Evolutionary conservation across 1,140 invertebrate genomes (phyloP), one percentile per base, ranked within the genome.

Genomic region (Panulirus ornatus): DNA sequence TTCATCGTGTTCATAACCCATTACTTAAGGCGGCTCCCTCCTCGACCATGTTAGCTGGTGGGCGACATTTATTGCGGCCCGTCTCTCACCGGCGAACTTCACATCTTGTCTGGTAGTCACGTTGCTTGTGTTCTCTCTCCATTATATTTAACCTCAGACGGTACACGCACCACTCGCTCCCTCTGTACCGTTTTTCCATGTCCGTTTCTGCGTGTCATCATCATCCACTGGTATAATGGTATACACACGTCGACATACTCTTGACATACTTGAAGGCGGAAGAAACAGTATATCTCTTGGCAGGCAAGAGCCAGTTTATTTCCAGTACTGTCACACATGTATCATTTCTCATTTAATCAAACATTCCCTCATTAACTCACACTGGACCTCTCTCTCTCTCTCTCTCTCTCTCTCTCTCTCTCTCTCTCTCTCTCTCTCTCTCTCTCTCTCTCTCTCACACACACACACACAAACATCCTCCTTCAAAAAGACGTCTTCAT

Each of bases 51-150:
- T 34, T 58, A 81, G 47, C 42, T 14, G 36, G 34, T 42, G n/a
- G 63, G 42, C 34, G 51, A 38, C 5, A n/a, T 66, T 70, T 38
- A 16, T 44, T 42, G 22, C 3, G 2, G 14, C 1, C 38, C 76
- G 19, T 58, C 19, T 22, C 51, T 22, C 9, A 8, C 42, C 14
- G 38, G 2, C 42, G 27, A 34, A 1, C 47, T 30, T 34, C 38
- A 30, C 78, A 22, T 22, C 51, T 38, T 81, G 76, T 76, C 44
- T 30, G 5, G 51, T 22, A 2, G 78, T 81, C 78, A 81, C 78
- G 78, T 81, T 22, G 30, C n/a, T 22, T 9, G 51, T 22, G 34
- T 44, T 51, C 27, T 51, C 36, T 22, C 44, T 79, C 16, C 42
- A 79, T 9, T 27, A 79, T 54, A 22, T 54, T 47, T 47, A 47